Evolutionary conservation across 1,140 invertebrate genomes (phyloP).

Genomic region (Saxidomus purpurata): DNA sequence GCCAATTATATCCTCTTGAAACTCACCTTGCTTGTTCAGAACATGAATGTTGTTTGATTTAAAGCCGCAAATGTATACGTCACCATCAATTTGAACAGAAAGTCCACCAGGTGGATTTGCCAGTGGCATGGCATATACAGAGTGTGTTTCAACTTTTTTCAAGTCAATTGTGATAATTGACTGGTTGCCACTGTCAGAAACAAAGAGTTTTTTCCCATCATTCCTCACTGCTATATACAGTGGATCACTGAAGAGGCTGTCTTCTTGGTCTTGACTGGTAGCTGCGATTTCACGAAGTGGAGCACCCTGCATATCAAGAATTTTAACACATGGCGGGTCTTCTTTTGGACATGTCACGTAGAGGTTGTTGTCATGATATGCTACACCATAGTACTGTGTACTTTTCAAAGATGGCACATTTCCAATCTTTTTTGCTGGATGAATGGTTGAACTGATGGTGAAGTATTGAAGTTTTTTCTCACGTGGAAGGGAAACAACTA

Average conservation of each 20-base stretch:
- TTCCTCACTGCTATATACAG: slow-evolving; percentile 48
- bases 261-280: slow-evolving; percentile 51
- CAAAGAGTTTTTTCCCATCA: slow-evolving; percentile 50
- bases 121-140: neutral
- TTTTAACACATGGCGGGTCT: slow-evolving; percentile 42
- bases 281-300: slow-evolving; percentile 15
- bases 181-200: slow-evolving; percentile 62
- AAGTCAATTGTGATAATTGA: slow-evolving; percentile 42
- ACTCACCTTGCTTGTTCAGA: neutral
- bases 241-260: slow-evolving; percentile 56
- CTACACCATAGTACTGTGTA: slow-evolving; percentile 61
- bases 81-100: slow-evolving; percentile 7
- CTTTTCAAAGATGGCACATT: neutral
- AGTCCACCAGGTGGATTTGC: slow-evolving; percentile 46
- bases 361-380: slow-evolving; percentile 18
- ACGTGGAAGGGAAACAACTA: slow-evolving; percentile 25
- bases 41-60: slow-evolving; percentile 42
- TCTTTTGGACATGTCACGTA: slow-evolving; percentile 65
- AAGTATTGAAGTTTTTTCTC: slow-evolving; percentile 65
- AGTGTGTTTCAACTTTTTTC: neutral
- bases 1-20: slow-evolving; percentile 20
- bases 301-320: slow-evolving; percentile 50
- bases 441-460: slow-evolving; percentile 49
- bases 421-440: slow-evolving; percentile 53
- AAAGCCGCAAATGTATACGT: slow-evolving; percentile 50